Base-by-base conservation (phyloP, 2,888 invertebrate species). In the Nymphalis urticae region DNA sequence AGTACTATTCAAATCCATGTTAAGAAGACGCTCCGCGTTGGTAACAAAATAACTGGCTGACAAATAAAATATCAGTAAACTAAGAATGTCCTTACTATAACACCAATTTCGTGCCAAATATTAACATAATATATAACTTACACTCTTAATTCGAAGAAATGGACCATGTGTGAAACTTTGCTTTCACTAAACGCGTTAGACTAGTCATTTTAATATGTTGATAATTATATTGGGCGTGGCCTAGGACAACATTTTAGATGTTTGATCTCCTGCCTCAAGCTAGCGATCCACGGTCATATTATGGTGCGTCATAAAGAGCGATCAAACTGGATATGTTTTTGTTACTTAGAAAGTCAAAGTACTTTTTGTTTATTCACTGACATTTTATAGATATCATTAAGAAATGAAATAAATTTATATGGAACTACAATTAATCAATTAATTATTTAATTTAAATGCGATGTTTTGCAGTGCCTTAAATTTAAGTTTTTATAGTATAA, bases 181-280 rank as follows among this genome's bases (percentile, higher is more conserved):
- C 91, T 91, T 92, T 91, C 91, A 90, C 91, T 90, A 80, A 82
- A 75, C 85, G 80, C 78, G 84, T 85, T 84, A 82, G 81, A 77
- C 80, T 80, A 76, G 82, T 77, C 78, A 80, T 78, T 80, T 82
- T 89, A 87, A 89, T 90, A 85, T 89, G 78, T 70, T 77, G 82
- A 82, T 88, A 82, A 86, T 85, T 85, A 79, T 77, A 50, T 60
- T 61, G 56, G 63, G 36, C 60, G 53, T 59, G 36, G 72, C 53
- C 48, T 60, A 51, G 76, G 82, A 82, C 80, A 75, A 79, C 79
- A 65, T 66, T 65, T 73, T 62, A 64, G 80, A 65, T 71, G 59
- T 66, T 69, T 69, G 61, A 71, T 69, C 62, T 61, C 64, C 56
- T 62, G 64, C 66, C 71, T 56, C 13, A 66, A 36, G 61, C 42